phyloP scores from a whole-genome alignment of 2,113 vertebrate species.

The Mugil cephalus region DNA sequence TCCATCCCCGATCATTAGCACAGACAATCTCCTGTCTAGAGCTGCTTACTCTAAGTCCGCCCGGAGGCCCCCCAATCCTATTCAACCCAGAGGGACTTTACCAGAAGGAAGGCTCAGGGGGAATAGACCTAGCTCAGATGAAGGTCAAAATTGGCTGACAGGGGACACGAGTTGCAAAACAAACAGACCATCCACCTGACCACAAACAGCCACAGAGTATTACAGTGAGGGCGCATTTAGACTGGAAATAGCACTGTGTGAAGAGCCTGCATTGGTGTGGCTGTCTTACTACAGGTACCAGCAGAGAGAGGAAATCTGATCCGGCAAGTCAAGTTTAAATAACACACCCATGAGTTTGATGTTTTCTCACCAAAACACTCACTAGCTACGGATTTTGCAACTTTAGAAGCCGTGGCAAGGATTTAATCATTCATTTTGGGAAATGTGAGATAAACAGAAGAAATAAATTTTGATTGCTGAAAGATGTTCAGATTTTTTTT shows the following conservation, averaged over 20 bases:
- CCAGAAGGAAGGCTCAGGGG: conserved; percentile 56
- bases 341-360: background rate
- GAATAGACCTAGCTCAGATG: conserved; percentile 34
- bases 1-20: conserved; percentile 52
- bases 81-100: conserved; percentile 61
- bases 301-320: background rate
- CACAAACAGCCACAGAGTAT: conserved; percentile 3
- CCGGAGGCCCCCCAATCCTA: conserved; percentile 59
- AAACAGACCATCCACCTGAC: conserved; percentile 37
- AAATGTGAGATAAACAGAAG: background rate
- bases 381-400: background rate
- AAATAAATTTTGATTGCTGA: too few species aligned
- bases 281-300: background rate
- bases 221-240: background rate
- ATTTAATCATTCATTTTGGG: background rate
- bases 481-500: too few species aligned
- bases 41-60: conserved; percentile 76
- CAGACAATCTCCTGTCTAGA: conserved; percentile 74
- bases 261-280: background rate
- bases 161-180: conserved; percentile 51
- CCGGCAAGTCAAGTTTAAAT: background rate
- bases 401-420: background rate
- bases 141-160: conserved; percentile 56
- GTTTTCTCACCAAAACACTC: conserved; percentile 5
- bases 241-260: background rate